Conservation (phyloP, 2,888 invertebrate species). For the Melieria omissa region DNA sequence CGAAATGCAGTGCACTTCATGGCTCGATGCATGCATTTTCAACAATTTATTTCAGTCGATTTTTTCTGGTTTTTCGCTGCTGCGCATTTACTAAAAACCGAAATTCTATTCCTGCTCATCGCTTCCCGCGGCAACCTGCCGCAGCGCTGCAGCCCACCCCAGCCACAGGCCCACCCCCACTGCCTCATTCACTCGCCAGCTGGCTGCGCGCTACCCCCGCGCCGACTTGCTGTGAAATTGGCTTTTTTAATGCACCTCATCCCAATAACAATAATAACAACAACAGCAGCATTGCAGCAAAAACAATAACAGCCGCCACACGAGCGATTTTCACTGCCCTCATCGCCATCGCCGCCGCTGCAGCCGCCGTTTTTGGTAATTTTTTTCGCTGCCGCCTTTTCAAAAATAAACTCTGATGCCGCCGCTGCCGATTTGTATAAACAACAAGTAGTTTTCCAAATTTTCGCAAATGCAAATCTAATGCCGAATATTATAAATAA, state of each 20-base stretch:
- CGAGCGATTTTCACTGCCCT: background rate
- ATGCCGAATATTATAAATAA: constrained; percentile 49
- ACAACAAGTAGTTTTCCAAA: constrained; percentile 42
- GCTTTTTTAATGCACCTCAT: background rate
- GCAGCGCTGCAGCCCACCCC: background rate
- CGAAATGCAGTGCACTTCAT: constrained; percentile 18
- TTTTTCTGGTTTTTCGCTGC: constrained; percentile 28
- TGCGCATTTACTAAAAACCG: constrained; percentile 31
- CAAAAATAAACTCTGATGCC: constrained; percentile 33
- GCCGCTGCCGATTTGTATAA: constrained; percentile 31
- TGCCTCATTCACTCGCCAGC: background rate
- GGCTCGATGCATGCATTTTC: constrained; percentile 32
- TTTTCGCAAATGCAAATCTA: constrained; percentile 22
- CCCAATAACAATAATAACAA: constrained; percentile 8
- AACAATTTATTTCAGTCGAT: constrained; percentile 30
- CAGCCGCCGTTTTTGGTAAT: background rate
- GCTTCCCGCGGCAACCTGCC: background rate
- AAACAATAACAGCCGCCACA: constrained; percentile 9
- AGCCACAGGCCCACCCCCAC: background rate
- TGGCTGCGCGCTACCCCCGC: no score
- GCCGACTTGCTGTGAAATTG: no score
- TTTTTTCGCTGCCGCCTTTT: constrained; percentile 6
- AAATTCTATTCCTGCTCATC: constrained; percentile 13
- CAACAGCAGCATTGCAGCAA: constrained; percentile 6
- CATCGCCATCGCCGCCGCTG: background rate